Percentiles rank a stretch among this genome's conserved stretches.
Evolutionary conservation across 2,797 vertebrate species (phyloP).

Genomic region (Threskiornis aethiopicus): DNA sequence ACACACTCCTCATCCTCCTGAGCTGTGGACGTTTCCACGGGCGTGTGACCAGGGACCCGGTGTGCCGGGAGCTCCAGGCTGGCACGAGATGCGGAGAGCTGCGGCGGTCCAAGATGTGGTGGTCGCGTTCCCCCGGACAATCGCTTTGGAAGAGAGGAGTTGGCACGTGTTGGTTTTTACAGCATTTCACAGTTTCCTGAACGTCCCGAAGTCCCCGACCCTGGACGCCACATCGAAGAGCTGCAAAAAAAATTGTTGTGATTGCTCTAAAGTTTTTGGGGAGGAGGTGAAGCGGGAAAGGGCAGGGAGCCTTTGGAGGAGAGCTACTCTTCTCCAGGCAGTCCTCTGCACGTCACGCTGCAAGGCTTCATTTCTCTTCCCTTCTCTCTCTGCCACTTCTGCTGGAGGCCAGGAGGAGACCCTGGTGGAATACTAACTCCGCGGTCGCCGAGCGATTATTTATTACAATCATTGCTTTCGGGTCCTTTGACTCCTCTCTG

Average conservation of each 20-base stretch:
- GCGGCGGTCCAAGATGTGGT: accelerated
- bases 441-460: background rate
- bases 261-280: background rate
- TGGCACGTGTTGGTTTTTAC: accelerated
- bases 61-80: background rate
- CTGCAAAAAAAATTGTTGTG: background rate
- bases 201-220: background rate
- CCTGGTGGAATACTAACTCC: background rate
- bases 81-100: accelerated
- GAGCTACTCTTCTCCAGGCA: background rate
- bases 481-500: constrained; percentile 28
- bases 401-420: background rate
- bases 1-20: accelerated
- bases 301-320: background rate
- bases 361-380: background rate
- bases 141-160: background rate
- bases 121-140: background rate
- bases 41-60: background rate
- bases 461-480: background rate
- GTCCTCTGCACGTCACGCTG: background rate
- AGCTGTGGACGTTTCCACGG: background rate
- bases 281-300: background rate
- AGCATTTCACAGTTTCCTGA: background rate
- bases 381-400: background rate
- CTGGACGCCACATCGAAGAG: accelerated